Percentiles rank a stretch among this genome's conserved stretches.
Conservation (phyloP, 37 sponge, comb jelly and placozoan species). For the Aplysina aerophoba region DNA sequence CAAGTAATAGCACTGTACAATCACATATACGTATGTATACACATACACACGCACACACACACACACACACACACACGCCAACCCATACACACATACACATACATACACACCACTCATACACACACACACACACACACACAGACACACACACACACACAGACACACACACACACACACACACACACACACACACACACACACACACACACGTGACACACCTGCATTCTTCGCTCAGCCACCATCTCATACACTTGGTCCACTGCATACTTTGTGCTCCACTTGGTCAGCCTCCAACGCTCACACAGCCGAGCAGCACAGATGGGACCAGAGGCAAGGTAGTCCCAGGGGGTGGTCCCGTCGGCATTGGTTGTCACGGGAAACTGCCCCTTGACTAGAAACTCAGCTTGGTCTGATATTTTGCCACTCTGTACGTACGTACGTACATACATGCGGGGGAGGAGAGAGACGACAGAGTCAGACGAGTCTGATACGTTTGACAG, state of each 20-base stretch:
- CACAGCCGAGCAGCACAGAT: conserved; percentile 61
- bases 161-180: conserved; percentile 3
- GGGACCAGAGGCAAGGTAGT: conserved; percentile 43
- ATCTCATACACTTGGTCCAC: conserved; percentile 51
- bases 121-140: not conserved
- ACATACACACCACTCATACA: conserved; percentile 10
- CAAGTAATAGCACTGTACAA: not conserved
- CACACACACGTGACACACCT: conserved; percentile 53
- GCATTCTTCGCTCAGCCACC: conserved; percentile 9
- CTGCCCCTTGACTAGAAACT: conserved; percentile 50
- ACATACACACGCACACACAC: not conserved
- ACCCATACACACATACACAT: conserved; percentile 1
- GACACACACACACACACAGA: conserved; percentile 7
- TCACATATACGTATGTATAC: not conserved
- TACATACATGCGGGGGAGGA: not conserved
- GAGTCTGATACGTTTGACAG: not conserved
- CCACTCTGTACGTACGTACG: conserved; percentile 12
- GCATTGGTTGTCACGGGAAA: conserved; percentile 72
- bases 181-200: conserved; percentile 30
- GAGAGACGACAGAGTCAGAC: not conserved
- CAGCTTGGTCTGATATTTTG: conserved; percentile 54
- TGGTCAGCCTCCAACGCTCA: conserved; percentile 52
- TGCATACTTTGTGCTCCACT: conserved; percentile 52
- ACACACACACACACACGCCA: not conserved
- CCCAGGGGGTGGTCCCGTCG: conserved; percentile 71